phyloP scores from a whole-genome alignment of 1,140 invertebrate species.

The Zaprionus africanus region DNA sequence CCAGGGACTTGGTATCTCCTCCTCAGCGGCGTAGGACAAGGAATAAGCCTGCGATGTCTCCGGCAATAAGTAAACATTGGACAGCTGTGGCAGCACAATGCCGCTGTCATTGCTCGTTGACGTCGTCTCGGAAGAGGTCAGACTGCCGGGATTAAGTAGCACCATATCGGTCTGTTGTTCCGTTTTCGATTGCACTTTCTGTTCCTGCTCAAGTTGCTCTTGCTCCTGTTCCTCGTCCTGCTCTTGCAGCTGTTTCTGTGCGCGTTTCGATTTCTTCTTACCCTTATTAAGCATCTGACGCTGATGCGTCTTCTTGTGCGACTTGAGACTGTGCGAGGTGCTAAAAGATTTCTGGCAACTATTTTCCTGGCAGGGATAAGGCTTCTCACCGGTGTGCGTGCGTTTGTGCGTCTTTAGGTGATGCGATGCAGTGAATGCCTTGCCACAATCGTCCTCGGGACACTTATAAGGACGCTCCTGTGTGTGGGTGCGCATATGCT shows the following conservation, averaged over 20 bases:
- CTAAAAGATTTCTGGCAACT: conserved; percentile 92
- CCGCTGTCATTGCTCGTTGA: conserved; percentile 67
- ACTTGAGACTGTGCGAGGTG: conserved; percentile 92
- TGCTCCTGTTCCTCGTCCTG: conserved; percentile 20
- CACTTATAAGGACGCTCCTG: conserved; percentile 96
- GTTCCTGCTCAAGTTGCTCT: conserved; percentile 15
- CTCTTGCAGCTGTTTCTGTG: conserved; percentile 29
- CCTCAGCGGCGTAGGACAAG: conserved; percentile 89
- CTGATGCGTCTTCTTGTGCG: conserved; percentile 89
- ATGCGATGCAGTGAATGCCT: conserved; percentile 96
- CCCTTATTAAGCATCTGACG: conserved; percentile 70
- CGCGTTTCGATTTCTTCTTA: conserved; percentile 59
- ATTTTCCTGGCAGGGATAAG: conserved; percentile 90
- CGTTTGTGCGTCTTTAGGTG: conserved; percentile 93
- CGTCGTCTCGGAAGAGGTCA: conserved; percentile 47
- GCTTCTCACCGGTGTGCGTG: conserved; percentile 87
- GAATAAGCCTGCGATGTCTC: conserved; percentile 88
- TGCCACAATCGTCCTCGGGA: conserved; percentile 92
- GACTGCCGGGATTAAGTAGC: conserved; percentile 54
- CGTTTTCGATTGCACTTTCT: neutral
- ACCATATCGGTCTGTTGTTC: conserved; percentile 45
- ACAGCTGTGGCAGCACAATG: conserved; percentile 52
- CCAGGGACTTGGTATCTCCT: conserved; percentile 90
- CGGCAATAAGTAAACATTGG: conserved; percentile 63
- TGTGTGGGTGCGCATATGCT: conserved; percentile 96